Evolutionary conservation across 2,888 invertebrate genomes (phyloP), one percentile per base, ranked within the genome.

Genomic region (Tuta absoluta): DNA sequence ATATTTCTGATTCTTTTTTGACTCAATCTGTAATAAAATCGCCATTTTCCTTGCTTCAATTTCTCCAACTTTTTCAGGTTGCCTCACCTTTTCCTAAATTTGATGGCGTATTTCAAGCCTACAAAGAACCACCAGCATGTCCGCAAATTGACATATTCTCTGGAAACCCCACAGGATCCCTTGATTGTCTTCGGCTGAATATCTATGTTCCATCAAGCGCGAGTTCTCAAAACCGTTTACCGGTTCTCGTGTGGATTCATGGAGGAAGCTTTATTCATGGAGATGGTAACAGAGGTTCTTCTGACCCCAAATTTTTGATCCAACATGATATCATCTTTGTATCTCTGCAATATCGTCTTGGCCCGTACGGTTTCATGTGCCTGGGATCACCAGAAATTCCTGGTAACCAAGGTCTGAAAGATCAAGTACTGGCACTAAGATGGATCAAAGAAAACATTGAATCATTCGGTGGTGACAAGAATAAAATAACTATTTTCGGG

Each of bases 141-240:
- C 63, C 64, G 3, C 63, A 63, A 58, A 53, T 19, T 8, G 53
- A 21, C 14, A 51, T 51, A 41, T 45, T n/a, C 23, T 21, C n/a
- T 5, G 21, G 19, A 12, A 41, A 41, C 4, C 65, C 72, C 75
- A 23, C 84, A 72, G 77, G 92, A 76, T 51, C 81, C 21, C 81
- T 91, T 65, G 92, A 93, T 71, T 95, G 95, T 66, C 41, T 62
- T 14, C 38, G 38, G 0, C 38, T 62, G 4, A 94, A 94, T 75
- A 89, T 94, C 0, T 95, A 93, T 73, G 92, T 93, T 0, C 93
- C 93, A 0, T 71, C 72, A 17, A 45, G 66, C 1, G 79, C 77
- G 0, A 77, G 66, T 24, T 64, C 69, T 1, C 66, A 56, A 2
- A 78, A 78, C 24, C 68, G 49, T 12, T 64, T 82, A 2, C 85